Evolutionary conservation across 2,797 vertebrate species (phyloP).

Genomic region (Ptychobarbus kaznakovi): DNA sequence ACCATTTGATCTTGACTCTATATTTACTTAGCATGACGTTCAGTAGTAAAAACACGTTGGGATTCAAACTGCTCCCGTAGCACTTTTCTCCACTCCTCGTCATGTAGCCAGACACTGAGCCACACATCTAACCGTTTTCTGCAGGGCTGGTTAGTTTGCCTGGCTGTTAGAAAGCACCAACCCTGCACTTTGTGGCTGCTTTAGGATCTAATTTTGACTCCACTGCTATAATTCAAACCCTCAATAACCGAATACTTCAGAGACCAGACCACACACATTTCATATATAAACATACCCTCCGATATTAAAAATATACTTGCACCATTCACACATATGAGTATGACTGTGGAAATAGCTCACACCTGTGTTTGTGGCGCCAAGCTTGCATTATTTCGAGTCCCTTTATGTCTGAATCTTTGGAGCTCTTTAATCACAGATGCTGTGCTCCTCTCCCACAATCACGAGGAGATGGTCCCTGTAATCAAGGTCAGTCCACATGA

Average conservation of each 20-base stretch:
- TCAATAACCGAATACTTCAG: slow-evolving; percentile 15
- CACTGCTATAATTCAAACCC: slow-evolving; percentile 14
- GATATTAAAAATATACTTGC: slow-evolving; percentile 9
- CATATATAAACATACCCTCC: slow-evolving; percentile 15
- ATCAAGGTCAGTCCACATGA: slow-evolving; percentile 17
- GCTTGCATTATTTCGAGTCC: neutral
- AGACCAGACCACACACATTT: slow-evolving; percentile 29
- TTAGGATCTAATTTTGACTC: slow-evolving; percentile 33
- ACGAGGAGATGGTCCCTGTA: slow-evolving; percentile 22
- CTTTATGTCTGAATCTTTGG: neutral
- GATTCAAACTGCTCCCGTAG: slow-evolving; percentile 27
- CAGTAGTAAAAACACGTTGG: neutral
- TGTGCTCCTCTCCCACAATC: slow-evolving; percentile 2
- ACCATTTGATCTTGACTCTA: slow-evolving; percentile 5
- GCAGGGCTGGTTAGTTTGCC: neutral
- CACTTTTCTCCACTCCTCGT: neutral
- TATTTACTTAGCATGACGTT: slow-evolving; percentile 20
- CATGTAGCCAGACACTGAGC: slow-evolving; percentile 21
- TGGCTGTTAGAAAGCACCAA: slow-evolving; percentile 27
- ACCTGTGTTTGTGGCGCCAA: neutral
- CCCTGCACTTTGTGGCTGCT: slow-evolving; percentile 45
- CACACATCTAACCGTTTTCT: slow-evolving; percentile 45
- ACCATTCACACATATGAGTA: slow-evolving; percentile 1
- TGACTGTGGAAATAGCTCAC: neutral
- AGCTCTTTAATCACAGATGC: slow-evolving; percentile 16